Evolutionary conservation across 2,113 vertebrate genomes (phyloP), one percentile per base, ranked within the genome.

Genomic region (Galemys pyrenaicus): DNA sequence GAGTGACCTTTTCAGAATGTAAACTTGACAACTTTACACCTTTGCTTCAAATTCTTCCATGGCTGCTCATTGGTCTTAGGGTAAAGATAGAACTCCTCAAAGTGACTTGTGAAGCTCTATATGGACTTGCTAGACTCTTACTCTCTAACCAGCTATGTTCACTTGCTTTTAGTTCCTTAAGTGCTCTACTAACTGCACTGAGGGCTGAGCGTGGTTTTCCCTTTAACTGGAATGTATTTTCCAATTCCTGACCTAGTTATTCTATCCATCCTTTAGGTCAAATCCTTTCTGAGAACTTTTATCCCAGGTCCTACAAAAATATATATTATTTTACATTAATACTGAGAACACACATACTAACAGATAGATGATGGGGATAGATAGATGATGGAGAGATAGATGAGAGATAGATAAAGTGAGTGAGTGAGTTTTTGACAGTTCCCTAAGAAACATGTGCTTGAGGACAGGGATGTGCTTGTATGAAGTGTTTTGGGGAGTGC

Each of bases 311-410:
- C 5, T 39, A 56, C 64, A 84, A 56, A 46, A 79, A 89, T n/a
- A 51, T 70, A 87, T n/a, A 92, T 56, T 58, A 39, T 67, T 65
- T 91, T 68, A 26, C 49, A 44, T 90, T 86, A 67, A 64, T 68
- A 60, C 24, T 20, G 24, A 87, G 81, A 67, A 58, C 19, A 74
- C 19, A 37, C 35, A 85, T 85, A 41, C 35, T 84, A 19, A 39
- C 32, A 41, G 67, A 39, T 41, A 65, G 46, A n/a, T 79, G n/a
- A 62, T 62, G 9, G 30, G 28, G 30, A 3, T 35, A 68, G 28
- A 6, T 16, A 68, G 13, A 2, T 60, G 13, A 2, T 60, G 41
- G 32, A 20, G 44, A 77, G 28, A 12, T n/a, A 41, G 35, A 51
- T 16, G 16, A 51, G 13, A 17, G 49, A 49, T 9, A 10, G 46